Base-by-base conservation (phyloP, 2,797 vertebrate genomes). In the Neostethus bicornis region DNA sequence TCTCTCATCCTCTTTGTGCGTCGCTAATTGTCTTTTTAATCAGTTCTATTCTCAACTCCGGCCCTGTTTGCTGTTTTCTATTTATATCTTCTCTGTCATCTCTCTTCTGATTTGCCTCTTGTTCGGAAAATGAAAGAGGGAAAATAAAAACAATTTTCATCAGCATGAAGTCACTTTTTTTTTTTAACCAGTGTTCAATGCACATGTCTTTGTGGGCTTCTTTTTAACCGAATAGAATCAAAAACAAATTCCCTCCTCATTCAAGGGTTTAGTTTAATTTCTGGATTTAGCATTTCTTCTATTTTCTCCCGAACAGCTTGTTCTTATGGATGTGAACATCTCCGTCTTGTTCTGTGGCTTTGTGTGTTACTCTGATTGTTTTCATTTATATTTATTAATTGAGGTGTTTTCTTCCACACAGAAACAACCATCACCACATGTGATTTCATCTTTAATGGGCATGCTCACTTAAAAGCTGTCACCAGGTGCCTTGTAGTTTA, bases 361-460 rank as follows among this genome's bases (percentile, higher is more conserved):
- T 47, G 51, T 65, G 2, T 14, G 71, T 61, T 44, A 35, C 16
- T 63, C 0, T 61, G 65, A 41, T 66, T 71, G 39, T 73, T 59
- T 57, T 39, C 62, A 80, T 71, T 75, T 46, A 47, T 79, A 54
- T 67, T 73, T 67, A 83, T 65, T 85, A 86, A 86, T 66, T 56
- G 48, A 75, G 65, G 16, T 80, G 39, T 84, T 87, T 84, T 84
- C 75, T 87, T 73, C 75, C 49, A 81, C 70, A 79, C 84, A 87
- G 84, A 88, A 84, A 63, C 77, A 81, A 73, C 72, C 79, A 83
- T 80, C 77, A 76, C 68, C 79, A 77, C 78, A 59, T 85, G 77
- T 84, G 79, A 77, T 84, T 65, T 73, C 84, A 83, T 89, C 77
- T 80, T 72, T 87, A 77, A 76, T 83, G 69, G 76, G 87, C 90